phyloP scores from a whole-genome alignment of 2,113 vertebrate genomes.

The Perca fluviatilis region DNA sequence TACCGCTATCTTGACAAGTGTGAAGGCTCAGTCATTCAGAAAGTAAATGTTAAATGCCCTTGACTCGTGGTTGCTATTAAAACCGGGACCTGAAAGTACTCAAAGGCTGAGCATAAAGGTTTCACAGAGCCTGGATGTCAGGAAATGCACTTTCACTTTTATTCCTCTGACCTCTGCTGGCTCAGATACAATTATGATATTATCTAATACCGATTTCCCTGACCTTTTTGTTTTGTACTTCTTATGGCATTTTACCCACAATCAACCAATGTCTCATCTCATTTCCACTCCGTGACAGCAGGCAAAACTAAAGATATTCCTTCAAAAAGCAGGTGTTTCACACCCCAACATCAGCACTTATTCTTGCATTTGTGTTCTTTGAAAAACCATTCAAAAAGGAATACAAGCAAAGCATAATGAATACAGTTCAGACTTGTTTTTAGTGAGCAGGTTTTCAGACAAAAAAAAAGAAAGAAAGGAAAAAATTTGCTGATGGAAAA shows the following conservation, averaged over 20 bases:
- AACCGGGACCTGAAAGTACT: not conserved
- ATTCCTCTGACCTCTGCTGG: not conserved
- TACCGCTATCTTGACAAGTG: not conserved
- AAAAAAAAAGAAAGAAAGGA: not conserved
- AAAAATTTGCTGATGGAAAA: not conserved
- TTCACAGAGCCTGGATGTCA: not conserved
- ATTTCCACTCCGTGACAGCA: too few species aligned
- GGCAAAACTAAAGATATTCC: not conserved
- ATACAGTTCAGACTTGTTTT: not conserved
- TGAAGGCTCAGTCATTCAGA: conserved; percentile 26
- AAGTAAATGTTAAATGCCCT: not conserved
- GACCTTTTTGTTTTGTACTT: not conserved
- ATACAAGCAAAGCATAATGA: not conserved
- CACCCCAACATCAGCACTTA: not conserved
- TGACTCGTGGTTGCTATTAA: not conserved
- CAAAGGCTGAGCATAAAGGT: accelerated
- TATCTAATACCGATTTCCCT: not conserved
- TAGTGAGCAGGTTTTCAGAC: not conserved
- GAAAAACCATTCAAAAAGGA: not conserved
- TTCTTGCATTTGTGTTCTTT: not conserved
- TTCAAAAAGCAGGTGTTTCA: not conserved
- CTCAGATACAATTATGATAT: not conserved
- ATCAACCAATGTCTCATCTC: too few species aligned
- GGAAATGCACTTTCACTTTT: conserved; percentile 18
- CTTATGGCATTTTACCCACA: not conserved